Percentiles rank a stretch among this genome's conserved stretches.
Evolutionary conservation across 2,888 invertebrate species (phyloP).

Genomic region (Enchytraeus crypticus): DNA sequence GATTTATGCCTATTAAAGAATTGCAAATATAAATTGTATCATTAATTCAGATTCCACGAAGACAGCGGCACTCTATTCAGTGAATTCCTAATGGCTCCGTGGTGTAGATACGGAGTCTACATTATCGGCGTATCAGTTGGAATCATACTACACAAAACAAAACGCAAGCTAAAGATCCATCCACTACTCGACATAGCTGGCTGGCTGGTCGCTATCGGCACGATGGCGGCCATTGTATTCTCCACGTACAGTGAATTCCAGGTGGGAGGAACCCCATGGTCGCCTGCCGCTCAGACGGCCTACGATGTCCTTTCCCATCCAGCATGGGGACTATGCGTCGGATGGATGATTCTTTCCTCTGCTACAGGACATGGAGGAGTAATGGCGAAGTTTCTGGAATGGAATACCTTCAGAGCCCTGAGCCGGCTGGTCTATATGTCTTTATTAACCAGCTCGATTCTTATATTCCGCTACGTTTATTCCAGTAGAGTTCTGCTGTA

Average conservation of each 20-base stretch:
- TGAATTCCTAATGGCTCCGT: constrained; percentile 15
- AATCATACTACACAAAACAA: constrained; percentile 3
- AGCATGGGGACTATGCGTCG: neutral
- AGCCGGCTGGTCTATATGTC: neutral
- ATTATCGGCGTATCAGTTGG: constrained; percentile 17
- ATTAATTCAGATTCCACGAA: no score
- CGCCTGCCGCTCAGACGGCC: neutral
- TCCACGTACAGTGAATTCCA: neutral
- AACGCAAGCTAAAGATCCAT: neutral
- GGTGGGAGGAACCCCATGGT: neutral
- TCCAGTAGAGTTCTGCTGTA: constrained; percentile 4
- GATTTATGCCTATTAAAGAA: no score
- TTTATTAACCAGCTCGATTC: neutral
- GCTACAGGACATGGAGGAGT: constrained; percentile 3
- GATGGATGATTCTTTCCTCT: neutral
- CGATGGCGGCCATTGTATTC: neutral
- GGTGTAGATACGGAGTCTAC: constrained; percentile 21
- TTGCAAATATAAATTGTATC: no score
- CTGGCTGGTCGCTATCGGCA: neutral
- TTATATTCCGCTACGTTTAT: constrained; percentile 4
- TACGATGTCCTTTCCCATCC: neutral
- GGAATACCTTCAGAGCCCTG: neutral
- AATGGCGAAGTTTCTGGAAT: neutral
- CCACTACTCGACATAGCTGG: neutral
- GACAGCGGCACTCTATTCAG: no score